Evolutionary conservation across 2,888 invertebrate species (phyloP).

Genomic region (Proisotoma minuta): DNA sequence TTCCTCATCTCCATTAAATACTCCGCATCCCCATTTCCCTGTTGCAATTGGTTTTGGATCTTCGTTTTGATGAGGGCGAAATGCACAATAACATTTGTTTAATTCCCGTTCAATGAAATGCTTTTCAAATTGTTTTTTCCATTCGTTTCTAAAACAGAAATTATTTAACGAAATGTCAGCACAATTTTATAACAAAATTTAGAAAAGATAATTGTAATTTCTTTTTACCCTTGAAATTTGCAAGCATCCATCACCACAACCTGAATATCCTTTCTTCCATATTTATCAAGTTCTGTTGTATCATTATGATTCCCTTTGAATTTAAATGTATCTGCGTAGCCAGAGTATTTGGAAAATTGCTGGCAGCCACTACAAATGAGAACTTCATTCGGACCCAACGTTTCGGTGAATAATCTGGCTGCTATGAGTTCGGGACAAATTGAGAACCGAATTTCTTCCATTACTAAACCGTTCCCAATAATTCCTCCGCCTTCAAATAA

Average conservation of each 20-base stretch:
- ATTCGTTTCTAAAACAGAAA: not conserved
- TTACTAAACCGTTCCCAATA: slow-evolving; percentile 82
- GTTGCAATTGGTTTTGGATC: slow-evolving; percentile 53
- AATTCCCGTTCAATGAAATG: slow-evolving; percentile 51
- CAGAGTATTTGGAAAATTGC: slow-evolving; percentile 51
- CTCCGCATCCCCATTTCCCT: slow-evolving; percentile 59
- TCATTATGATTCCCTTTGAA: not conserved
- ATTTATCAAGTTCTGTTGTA: not conserved
- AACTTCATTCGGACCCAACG: slow-evolving; percentile 71
- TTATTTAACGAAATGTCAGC: not conserved
- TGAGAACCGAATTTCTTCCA: slow-evolving; percentile 93
- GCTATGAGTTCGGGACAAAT: slow-evolving; percentile 89
- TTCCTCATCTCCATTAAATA: slow-evolving; percentile 55
- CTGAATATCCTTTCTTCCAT: slow-evolving; percentile 44
- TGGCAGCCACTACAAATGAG: slow-evolving; percentile 62
- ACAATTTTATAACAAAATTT: not conserved
- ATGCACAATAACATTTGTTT: slow-evolving; percentile 49
- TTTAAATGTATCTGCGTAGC: slow-evolving; percentile 49
- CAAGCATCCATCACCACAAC: slow-evolving; percentile 56
- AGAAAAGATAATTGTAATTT: not conserved
- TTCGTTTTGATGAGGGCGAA: slow-evolving; percentile 8
- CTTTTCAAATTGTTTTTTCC: not conserved
- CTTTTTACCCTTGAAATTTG: slow-evolving; percentile 45
- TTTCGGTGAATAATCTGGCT: slow-evolving; percentile 79
- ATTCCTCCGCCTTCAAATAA: slow-evolving; percentile 83